Evolutionary conservation across 1,140 invertebrate species (phyloP), one percentile per base, ranked within the genome.

Genomic region (Hirudo medicinalis): DNA sequence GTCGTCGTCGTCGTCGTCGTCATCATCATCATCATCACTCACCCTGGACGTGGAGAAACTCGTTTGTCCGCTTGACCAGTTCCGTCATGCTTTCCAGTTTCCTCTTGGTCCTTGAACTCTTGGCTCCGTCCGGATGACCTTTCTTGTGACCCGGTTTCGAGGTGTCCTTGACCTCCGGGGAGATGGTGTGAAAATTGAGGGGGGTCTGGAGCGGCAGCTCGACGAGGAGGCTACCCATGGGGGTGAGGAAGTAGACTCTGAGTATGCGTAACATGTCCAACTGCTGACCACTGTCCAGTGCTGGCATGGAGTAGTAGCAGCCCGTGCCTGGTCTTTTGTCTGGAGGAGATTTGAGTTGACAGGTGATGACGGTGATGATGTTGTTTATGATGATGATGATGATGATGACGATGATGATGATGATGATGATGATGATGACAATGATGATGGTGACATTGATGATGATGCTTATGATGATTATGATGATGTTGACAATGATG

Each of bases 261-360:
- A 72, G 68, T 25, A 72, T 69, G 29, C 72, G 72, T 32, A 72
- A 70, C 60, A 54, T 70, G 19, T 72, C 72, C 15, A 70, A 43
- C 15, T 32, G 67, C 11, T 29, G 49, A 55, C 57, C 71, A 11
- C 32, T 32, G 54, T 66, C 32, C 32, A 71, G 27, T 54, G 57
- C 22, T 9, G 57, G 57, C 29, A 63, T 32, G 22, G 57, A 25
- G 22, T 22, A 25, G 19, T 63, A 15, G 57, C 57, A 63, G 29
- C 8, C 22, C 1, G 57, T 63, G 29, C 57, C 57, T 20, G 29
- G 57, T 63, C 22, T 32, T 63, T 22, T 63, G 29, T 32, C 57
- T 63, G 57, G 29, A n/a, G 29, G 22, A 25, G 25, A n/a, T 57
- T 57, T 57, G 54, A n/a, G 20, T 63, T 15, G 57, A 13, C 11